phyloP scores from a whole-genome alignment of 2,797 vertebrate genomes.

The Cichlasoma orientale region DNA sequence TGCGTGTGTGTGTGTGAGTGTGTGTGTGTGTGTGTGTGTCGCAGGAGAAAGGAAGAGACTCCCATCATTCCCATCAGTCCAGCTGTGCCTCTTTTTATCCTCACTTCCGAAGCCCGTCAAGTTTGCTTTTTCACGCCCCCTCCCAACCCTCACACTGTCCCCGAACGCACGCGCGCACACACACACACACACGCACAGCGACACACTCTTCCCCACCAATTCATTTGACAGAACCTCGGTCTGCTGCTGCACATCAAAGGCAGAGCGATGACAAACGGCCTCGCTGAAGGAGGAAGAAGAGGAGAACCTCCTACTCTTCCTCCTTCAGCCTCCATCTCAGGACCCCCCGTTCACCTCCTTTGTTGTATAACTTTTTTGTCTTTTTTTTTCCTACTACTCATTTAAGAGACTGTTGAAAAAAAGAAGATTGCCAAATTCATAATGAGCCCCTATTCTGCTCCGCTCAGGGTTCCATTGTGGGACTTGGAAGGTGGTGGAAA shows the following conservation, averaged over 20 bases:
- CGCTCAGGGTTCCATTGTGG: constrained; percentile 46
- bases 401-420: constrained; percentile 57
- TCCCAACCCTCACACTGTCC: constrained; percentile 3
- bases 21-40: not conserved
- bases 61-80: constrained; percentile 71
- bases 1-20: not conserved
- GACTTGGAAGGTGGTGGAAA: constrained; percentile 28
- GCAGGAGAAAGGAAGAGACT: constrained; percentile 5
- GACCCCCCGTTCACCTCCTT: constrained; percentile 67
- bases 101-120: constrained; percentile 77
- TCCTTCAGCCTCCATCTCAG: constrained; percentile 17
- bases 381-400: constrained; percentile 58
- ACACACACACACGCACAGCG: not conserved
- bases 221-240: constrained; percentile 61
- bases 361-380: constrained; percentile 69
- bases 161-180: not conserved
- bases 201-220: constrained; percentile 23
- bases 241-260: constrained; percentile 72
- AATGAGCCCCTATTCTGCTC: constrained; percentile 48
- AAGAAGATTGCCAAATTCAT: constrained; percentile 67
- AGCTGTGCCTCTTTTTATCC: constrained; percentile 78
- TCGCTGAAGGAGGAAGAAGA: constrained; percentile 29
- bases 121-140: constrained; percentile 66
- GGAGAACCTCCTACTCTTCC: constrained; percentile 15
- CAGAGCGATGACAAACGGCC: constrained; percentile 30